Base-by-base conservation (phyloP, 1,140 invertebrate species). In the Bombus breviceps region DNA sequence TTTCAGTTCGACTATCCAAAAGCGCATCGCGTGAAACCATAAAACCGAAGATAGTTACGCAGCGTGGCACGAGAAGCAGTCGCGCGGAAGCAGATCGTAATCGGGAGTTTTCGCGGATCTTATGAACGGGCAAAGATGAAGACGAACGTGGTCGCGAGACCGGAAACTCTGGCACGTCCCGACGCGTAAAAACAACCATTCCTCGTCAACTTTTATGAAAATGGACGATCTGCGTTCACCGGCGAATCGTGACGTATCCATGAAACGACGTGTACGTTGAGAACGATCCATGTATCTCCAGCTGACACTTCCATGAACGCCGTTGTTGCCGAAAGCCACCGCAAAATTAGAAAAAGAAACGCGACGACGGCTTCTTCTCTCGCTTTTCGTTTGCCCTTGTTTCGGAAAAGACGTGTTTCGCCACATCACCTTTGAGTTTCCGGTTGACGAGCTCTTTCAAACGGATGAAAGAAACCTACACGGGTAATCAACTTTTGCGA, bases 121-220 rank as follows among this genome's bases (percentile, higher is more conserved):
- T 43, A 57, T 39, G 37, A 76, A 47, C 39, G 62, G 74, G 72
- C 47, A 28, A 47, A 37, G 76, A 87, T 62, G 76, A 79, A 84
- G 85, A 85, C 59, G 62, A 53, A 13, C 76, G 39, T 39, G 71
- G 32, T 10, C 47, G 37, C 59, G 86, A 39, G 39, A 81, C 25
- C 72, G 78, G 41, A 89, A 86, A 86, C 25, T 37, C 32, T 32
- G 59, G 41, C 37, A 18, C 66, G n/a, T 68, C 75, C 0, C 75
- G 73, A 39, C 37, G 64, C n/a, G 68, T 76, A 71, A 71, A 86
- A 86, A 34, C 81, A 68, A 53, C 12, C 68, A 34, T 57, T 68
- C 18, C 86, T 8, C 75, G 78, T 84, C 86, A 83, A 82, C 75
- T 81, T 71, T 92, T 92, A 92, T 92, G 88, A 93, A 92, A 93